Conservation (phyloP, 2,888 invertebrate genomes). For the Argynnis bischoffii region DNA sequence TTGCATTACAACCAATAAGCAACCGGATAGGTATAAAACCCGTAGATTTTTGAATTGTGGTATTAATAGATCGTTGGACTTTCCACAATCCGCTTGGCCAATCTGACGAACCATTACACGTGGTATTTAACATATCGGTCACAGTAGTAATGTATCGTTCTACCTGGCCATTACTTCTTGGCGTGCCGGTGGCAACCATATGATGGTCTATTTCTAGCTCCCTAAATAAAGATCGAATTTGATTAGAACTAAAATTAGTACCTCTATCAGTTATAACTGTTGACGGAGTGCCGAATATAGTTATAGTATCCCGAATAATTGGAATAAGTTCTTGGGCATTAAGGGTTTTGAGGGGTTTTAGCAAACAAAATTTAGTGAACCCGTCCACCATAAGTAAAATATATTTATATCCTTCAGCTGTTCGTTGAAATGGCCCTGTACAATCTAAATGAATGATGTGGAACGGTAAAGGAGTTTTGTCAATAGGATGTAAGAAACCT, state of each 20-base stretch:
- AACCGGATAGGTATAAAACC: slow-evolving; percentile 42
- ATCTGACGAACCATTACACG: slow-evolving; percentile 32
- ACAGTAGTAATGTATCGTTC: slow-evolving; percentile 38
- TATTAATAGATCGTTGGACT: slow-evolving; percentile 44
- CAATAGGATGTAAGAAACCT: no score
- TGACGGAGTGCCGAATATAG: slow-evolving; percentile 25
- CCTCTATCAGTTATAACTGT: slow-evolving; percentile 36
- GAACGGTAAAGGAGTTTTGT: slow-evolving; percentile 41
- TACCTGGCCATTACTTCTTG: slow-evolving; percentile 33
- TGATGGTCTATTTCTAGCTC: slow-evolving; percentile 35
- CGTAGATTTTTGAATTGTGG: slow-evolving; percentile 43
- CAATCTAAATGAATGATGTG: slow-evolving; percentile 48
- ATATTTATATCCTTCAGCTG: slow-evolving; percentile 42
- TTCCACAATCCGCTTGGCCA: slow-evolving; percentile 40
- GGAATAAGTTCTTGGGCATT: slow-evolving; percentile 37
- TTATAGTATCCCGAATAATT: slow-evolving; percentile 41
- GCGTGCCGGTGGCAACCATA: slow-evolving; percentile 39
- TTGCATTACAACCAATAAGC: slow-evolving; percentile 34
- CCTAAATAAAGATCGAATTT: slow-evolving; percentile 27
- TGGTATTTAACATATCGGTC: slow-evolving; percentile 30
- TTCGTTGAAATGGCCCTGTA: slow-evolving; percentile 44
- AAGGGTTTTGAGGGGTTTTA: slow-evolving; percentile 45
- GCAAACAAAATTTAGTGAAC: slow-evolving; percentile 47
- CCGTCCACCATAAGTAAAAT: slow-evolving; percentile 45
- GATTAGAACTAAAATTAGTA: slow-evolving; percentile 35